Evolutionary conservation across 2,888 invertebrate species (phyloP), one percentile per base, ranked within the genome.

Genomic region (Drosophila colorata): DNA sequence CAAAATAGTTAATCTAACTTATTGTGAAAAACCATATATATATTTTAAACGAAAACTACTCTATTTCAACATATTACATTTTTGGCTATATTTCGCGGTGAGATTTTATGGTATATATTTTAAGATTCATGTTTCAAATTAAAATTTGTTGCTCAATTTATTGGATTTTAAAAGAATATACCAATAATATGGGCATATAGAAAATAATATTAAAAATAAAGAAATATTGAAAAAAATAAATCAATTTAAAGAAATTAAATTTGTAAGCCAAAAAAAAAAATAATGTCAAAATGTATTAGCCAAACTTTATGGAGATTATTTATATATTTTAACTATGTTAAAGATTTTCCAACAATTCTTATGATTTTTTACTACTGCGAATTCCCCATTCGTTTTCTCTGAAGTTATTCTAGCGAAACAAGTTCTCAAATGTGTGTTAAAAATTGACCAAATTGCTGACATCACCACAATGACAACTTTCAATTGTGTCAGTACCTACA

Each of bases 391-490:
- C 7, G 16, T 20, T 44, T 14, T 33, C 47, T 20, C 20, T 40
- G 9, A 8, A 28, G 9, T 13, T 28, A 18, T 14, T 28, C 14
- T 14, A 28, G 13, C 4, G 13, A 65, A 65, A 63, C 63, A 18
- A 48, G 66, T 38, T 64, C 14, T 20, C 14, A 16, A 44, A 23
- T 38, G 40, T 4, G 14, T 35, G 13, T 7, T 6, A 8, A 13
- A 33, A 40, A 40, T 47, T 23, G 23, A 1, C 23, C 16, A 48
- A 49, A 33, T 9, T 16, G 48, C 41, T 67, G 59, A 67, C 44
- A 58, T 69, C 66, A 66, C 31, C 69, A 14, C n/a, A 20, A 11
- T 6, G 14, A n/a, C 8, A 46, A 25, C 18, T 40, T 55, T 31
- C 4, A 38, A 25, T 18, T 44, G 25, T 25, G 18, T 4, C 31